Base-by-base conservation (phyloP, 2,797 vertebrate species). In the Acridotheres tristis region DNA sequence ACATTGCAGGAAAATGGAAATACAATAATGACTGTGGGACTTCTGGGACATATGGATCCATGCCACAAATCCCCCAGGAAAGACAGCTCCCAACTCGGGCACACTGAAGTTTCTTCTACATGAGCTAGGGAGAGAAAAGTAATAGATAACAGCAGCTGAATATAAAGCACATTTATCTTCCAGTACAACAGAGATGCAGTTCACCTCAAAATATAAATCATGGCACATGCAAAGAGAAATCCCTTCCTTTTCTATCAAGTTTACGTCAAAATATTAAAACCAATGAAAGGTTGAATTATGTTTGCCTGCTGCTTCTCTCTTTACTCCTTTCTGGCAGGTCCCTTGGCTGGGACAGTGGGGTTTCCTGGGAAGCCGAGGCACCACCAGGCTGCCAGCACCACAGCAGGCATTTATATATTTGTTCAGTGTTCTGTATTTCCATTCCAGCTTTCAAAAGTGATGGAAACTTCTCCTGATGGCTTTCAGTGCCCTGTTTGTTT, bases 201-300 rank as follows among this genome's bases (percentile, higher is more conserved):
- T 95, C 68, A 85, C 72, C 68, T 89, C 51, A 71, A 83, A 83
- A 92, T 63, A 94, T 30, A 82, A 96, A 91, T 77, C 91, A 80
- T 2, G 7, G 76, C 13, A 58, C 74, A 87, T 8, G 48, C 82
- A 85, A 91, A 89, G 27, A 77, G 65, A 92, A 90, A 92, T 63
- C 36, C 38, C 76, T 82, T 84, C 55, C 54, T 67, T 62, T 85
- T 62, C 89, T 71, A 50, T 67, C 59, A 75, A 30, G 26, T 73
- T 69, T 48, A n/a, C 30, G 13, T 87, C 87, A 48, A 90, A 93
- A 75, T 38, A 89, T 25, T 62, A 62, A 85, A 90, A 43, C 18
- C 15, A 62, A 40, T 26, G 63, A 81, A 57, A 85, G 43, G 50
- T 2, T 2, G 1, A 76, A 54, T 66, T 74, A 53, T 21, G 8